These are phyloP conservation scores for Monopis laevigella DNA, from an alignment of 2,888 invertebrate genomes.

Conservation along the genomic window DNA sequence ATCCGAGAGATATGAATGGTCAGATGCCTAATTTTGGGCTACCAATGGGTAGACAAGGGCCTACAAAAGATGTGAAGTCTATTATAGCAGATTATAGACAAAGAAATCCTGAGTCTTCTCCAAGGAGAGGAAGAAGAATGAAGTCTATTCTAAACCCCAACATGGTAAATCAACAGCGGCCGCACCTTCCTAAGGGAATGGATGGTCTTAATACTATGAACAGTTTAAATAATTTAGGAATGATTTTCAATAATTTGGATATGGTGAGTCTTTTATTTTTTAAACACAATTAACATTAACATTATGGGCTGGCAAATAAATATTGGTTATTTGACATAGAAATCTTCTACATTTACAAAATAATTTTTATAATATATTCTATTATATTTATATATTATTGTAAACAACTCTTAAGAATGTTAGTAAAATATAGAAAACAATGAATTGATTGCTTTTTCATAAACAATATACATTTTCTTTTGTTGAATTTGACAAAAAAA, in stretches of 20 bases:
- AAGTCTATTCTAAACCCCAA: slow-evolving; percentile 61
- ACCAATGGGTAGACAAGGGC: slow-evolving; percentile 74
- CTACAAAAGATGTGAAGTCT: slow-evolving; percentile 83
- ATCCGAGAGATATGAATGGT: slow-evolving; percentile 60
- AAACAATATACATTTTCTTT: too few species aligned
- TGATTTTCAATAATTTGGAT: slow-evolving; percentile 59
- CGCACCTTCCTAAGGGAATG: slow-evolving; percentile 53
- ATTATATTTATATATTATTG: too few species aligned
- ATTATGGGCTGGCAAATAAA: too few species aligned
- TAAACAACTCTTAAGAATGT: too few species aligned
- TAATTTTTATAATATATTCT: too few species aligned
- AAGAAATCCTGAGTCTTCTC: slow-evolving; percentile 77
- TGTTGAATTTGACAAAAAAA: too few species aligned
- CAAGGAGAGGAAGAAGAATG: slow-evolving; percentile 72
- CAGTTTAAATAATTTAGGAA: slow-evolving; percentile 40
- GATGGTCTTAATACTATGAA: slow-evolving; percentile 33
- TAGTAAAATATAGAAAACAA: too few species aligned
- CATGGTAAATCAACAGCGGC: slow-evolving; percentile 36
- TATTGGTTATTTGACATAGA: too few species aligned
- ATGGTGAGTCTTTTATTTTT: slow-evolving; percentile 61
- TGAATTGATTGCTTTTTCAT: too few species aligned
- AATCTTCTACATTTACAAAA: too few species aligned
- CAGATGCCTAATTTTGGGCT: slow-evolving; percentile 64
- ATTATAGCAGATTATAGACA: slow-evolving; percentile 82
- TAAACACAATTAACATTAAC: too few species aligned